These are phyloP conservation scores for Ceramica pisi DNA, from an alignment of 2,888 invertebrate species.

Conservation along the genomic window DNA sequence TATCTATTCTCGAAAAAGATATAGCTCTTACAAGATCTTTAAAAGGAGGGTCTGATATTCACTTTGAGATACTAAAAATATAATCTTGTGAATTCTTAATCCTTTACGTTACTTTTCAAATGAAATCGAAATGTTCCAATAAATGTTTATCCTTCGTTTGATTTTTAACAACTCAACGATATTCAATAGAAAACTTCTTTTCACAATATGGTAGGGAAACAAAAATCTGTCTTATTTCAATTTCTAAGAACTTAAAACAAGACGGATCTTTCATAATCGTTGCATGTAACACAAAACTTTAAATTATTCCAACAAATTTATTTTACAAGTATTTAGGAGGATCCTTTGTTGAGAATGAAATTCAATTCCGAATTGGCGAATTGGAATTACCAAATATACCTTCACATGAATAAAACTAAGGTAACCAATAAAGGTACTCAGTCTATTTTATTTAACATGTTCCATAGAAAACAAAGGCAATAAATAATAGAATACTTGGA, in stretches of 20 bases:
- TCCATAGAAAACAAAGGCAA: constrained; percentile 45
- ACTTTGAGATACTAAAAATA: not conserved
- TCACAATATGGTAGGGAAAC: not conserved
- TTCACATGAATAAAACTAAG: constrained; percentile 15
- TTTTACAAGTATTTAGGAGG: constrained; percentile 16
- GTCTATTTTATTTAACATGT: constrained; percentile 17
- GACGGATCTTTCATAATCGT: not conserved
- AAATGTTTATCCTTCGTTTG: not conserved
- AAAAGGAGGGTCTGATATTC: not conserved
- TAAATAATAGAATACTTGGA: constrained; percentile 4
- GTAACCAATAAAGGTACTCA: not conserved
- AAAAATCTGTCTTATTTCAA: not conserved
- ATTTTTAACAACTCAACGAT: not conserved
- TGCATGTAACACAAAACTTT: too few species aligned
- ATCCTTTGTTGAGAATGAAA: constrained; percentile 18
- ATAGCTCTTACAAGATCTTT: not conserved
- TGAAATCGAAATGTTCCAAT: not conserved
- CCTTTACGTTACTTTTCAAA: not conserved
- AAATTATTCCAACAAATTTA: constrained; percentile 13
- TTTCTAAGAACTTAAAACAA: not conserved
- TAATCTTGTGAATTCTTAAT: not conserved
- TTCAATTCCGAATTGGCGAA: constrained; percentile 29
- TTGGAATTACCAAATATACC: not conserved
- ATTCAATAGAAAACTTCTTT: not conserved
- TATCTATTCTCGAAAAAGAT: not conserved